Evolutionary conservation across 2,113 vertebrate genomes (phyloP).

Genomic region (Dendropsophus ebraccatus): DNA sequence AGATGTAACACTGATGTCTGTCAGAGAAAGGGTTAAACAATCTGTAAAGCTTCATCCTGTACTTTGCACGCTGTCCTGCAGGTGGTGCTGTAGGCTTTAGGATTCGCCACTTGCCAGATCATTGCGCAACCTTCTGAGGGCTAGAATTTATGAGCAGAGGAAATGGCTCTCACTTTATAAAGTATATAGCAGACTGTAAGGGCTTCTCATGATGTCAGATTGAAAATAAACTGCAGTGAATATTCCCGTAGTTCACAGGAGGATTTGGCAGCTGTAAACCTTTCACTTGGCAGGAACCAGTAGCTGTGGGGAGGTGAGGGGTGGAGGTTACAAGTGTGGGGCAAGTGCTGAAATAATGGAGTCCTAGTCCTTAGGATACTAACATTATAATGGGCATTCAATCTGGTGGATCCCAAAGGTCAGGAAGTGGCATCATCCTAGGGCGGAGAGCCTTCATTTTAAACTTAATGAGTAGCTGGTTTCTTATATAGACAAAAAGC

Average conservation of each 20-base stretch:
- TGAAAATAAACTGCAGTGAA: conserved; percentile 18
- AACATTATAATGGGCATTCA: neutral
- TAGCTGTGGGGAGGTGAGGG: conserved; percentile 23
- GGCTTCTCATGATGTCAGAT: conserved; percentile 54
- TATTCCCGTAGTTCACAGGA: conserved; percentile 46
- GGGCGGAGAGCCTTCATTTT: too few species aligned
- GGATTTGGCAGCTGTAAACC: conserved; percentile 18
- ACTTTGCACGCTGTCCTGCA: neutral
- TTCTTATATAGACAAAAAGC: too few species aligned
- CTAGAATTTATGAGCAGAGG: conserved; percentile 55
- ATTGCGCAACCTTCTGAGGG: conserved; percentile 9
- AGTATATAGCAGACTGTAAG: conserved; percentile 33
- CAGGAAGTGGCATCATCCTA: neutral
- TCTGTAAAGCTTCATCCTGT: neutral
- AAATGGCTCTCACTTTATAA: conserved; percentile 56
- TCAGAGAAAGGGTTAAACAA: neutral
- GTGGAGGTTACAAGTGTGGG: neutral
- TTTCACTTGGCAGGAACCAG: conserved; percentile 46
- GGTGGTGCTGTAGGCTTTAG: conserved; percentile 5
- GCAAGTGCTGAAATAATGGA: conserved; percentile 6
- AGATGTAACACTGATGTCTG: too few species aligned
- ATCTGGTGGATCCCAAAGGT: conserved; percentile 2
- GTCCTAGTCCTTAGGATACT: neutral
- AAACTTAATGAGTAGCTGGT: too few species aligned
- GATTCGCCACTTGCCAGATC: neutral